A percentile compares a stretch with the other conserved stretches of the same genome.
Evolutionary conservation across 2,888 invertebrate species (phyloP).

Genomic region (Nomada flava): DNA sequence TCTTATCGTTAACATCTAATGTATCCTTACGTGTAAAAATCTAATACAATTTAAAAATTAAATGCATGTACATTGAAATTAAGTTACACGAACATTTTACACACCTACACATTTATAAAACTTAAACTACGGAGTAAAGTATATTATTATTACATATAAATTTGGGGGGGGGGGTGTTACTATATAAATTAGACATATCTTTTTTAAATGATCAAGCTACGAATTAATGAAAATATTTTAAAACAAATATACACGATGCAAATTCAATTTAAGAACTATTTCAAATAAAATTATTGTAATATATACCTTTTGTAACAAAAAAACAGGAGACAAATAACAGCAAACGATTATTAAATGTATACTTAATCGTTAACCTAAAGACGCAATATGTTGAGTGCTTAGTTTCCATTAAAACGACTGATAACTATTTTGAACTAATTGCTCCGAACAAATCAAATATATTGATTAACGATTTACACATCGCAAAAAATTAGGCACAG

Average conservation of each 20-base stretch:
- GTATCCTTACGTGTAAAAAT: slow-evolving; percentile 32
- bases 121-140: slow-evolving; percentile 28
- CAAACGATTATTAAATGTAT: not conserved
- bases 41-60: slow-evolving; percentile 32
- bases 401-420: not conserved
- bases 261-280: not conserved
- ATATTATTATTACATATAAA: slow-evolving; percentile 21
- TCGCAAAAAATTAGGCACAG: slow-evolving; percentile 74
- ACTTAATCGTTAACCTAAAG: slow-evolving; percentile 12
- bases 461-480: slow-evolving; percentile 29
- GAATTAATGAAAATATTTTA: not conserved
- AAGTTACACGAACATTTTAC: slow-evolving; percentile 35
- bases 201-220: not conserved
- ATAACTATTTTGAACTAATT: slow-evolving; percentile 18
- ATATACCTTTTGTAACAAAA: not conserved
- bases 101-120: slow-evolving; percentile 36
- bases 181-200: not conserved
- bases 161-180: not conserved
- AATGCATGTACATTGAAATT: slow-evolving; percentile 41
- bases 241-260: not conserved
- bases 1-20: slow-evolving; percentile 29
- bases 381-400: not conserved
- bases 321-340: not conserved
- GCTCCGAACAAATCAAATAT: slow-evolving; percentile 14
- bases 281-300: not conserved